Base-by-base conservation (phyloP, 1,140 invertebrate species). In the Anthonomus grandis region DNA sequence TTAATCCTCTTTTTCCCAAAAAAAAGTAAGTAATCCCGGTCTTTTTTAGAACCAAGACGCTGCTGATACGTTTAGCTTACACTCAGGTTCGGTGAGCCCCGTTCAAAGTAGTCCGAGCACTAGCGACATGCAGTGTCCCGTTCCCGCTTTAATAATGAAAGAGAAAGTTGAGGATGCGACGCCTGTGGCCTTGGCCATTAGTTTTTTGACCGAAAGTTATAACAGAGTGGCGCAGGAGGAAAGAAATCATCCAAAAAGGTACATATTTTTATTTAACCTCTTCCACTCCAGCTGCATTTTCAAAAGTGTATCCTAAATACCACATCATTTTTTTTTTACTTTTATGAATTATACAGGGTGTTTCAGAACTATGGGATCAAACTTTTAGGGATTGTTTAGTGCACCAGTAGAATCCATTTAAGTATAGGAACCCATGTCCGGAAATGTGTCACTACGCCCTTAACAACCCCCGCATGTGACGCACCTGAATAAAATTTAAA, bases 191-290 rank as follows among this genome's bases (percentile, higher is more conserved):
- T 69, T 74, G 31, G 62, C 75, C 61, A 65, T 79, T 61, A 73
- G 87, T 41, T 87, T 86, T 69, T 72, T 83, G 52, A 70, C 86
- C 62, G 81, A 84, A 62, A 85, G 82, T 58, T 88, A 87, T 69
- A 78, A 79, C n/a, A 79, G 84, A 61, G 81, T 86, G 6, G 79
- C 80, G 34, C 62, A 82, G 1, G 85, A 89, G 65, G 85, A 87
- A 68, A 77, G 81, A 62, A 84, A 85, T 70, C 77, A 87, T 69
- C 86, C 89, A 17, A 92, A 90, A 78, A 79, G 76, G 62, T 54
- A 13, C 10, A 12, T 31, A 15, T 37, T 41, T 41, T 4, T n/a
- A n/a, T n/a, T n/a, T n/a, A n/a, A n/a, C n/a, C n/a, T 31, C 6
- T 31, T 31, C 27, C 6, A 31, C 6, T n/a, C 6, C 27, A 8